Evolutionary conservation across 2,797 vertebrate species (phyloP), one percentile per base, ranked within the genome.

Genomic region (Epinephelus coioides): DNA sequence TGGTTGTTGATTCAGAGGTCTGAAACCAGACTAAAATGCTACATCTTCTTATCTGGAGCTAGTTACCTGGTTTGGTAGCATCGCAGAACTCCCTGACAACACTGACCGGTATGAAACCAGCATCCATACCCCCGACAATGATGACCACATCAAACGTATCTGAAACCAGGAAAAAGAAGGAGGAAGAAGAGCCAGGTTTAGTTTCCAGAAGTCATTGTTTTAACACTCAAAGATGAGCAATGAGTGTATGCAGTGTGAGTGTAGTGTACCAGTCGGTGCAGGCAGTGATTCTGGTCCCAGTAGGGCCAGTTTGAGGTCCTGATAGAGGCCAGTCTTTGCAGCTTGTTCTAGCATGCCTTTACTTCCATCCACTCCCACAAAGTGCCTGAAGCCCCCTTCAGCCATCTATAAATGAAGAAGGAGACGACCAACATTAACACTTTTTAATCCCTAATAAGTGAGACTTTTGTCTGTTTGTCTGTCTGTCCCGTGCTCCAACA

Each of bases 311-410:
- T 10, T 65, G 47, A 88, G 75, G 23, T 79, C 80, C 56, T 47
- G 51, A 7, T 86, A 88, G 34, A 85, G 14, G 5, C 60, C 21
- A 0, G 61, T 73, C 2, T 50, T 6, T 0, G 23, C 69, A 27
- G 84, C 86, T 11, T 25, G 25, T 0, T 62, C 53, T 70, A 88
- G 55, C 82, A 90, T 88, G 4, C 43, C 64, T 23, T 71, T 17
- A 49, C 84, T 86, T 47, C 78, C 34, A 18, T 90, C 88, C 19
- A 90, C 80, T 4, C 82, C 86, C 19, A 82, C 78, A 73, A 90
- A 86, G 59, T 67, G 47, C 34, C 23, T 83, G 82, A 90, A 90
- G 70, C 86, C 88, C 50, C 30, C 11, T n/a, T 75, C 13, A 23
- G 0, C 11, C 88, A 90, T 85, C 86, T 89, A 43, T 0, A 21